Evolutionary conservation across 2,888 invertebrate genomes (phyloP).

Genomic region (Globia sparganii): DNA sequence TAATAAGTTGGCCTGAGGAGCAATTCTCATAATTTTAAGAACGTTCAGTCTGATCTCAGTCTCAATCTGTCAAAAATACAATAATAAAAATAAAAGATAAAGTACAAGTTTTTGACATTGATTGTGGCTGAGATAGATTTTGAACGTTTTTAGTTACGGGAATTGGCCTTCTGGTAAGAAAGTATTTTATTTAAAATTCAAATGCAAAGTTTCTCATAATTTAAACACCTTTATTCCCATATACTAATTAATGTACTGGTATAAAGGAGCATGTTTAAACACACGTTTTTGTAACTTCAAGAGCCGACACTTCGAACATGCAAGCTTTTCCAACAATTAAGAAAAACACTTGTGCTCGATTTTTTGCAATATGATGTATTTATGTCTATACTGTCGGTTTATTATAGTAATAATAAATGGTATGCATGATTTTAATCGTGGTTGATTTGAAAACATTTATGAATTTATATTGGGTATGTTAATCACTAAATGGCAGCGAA

Average conservation of each 20-base stretch:
- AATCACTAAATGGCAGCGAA: background rate
- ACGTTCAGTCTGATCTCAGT: too few species aligned
- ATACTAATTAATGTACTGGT: background rate
- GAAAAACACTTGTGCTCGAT: background rate
- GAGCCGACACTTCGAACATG: background rate
- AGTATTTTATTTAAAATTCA: background rate
- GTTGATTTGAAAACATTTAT: constrained; percentile 8
- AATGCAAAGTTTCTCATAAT: background rate
- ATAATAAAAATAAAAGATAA: too few species aligned
- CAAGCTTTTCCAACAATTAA: background rate
- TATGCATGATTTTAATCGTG: constrained; percentile 2
- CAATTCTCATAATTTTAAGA: too few species aligned
- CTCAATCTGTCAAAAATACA: too few species aligned
- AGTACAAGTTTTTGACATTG: too few species aligned
- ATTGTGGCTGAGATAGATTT: too few species aligned
- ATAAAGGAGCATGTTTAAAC: background rate
- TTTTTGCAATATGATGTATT: background rate
- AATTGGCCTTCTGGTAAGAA: too few species aligned
- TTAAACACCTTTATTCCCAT: background rate
- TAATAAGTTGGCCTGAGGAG: background rate
- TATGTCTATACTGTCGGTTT: constrained; percentile 13
- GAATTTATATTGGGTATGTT: constrained; percentile 13
- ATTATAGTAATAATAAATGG: constrained; percentile 18
- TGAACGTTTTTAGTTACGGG: too few species aligned
- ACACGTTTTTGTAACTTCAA: background rate